Evolutionary conservation across 2,113 vertebrate species (phyloP).

Genomic region (Tylochromis polylepis): DNA sequence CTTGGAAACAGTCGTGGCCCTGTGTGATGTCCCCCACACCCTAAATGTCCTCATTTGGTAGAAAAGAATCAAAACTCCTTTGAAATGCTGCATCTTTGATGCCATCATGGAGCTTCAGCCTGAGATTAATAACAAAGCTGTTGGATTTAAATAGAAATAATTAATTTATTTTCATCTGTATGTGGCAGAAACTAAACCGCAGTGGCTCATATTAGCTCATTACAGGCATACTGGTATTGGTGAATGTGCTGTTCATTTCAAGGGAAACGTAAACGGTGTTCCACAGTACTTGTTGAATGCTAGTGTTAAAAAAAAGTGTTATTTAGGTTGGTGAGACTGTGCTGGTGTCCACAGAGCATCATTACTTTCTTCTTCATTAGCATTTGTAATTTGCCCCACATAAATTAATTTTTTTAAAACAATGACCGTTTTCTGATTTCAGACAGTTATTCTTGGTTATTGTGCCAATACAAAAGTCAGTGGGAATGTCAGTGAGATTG

Average conservation of each 20-base stretch:
- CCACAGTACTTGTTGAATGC: background rate
- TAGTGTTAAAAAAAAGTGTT: background rate
- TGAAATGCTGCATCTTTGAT: background rate
- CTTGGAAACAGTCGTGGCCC: background rate
- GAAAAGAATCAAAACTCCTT: background rate
- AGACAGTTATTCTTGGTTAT: background rate
- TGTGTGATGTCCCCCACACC: background rate
- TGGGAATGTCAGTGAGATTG: background rate
- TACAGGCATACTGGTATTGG: background rate
- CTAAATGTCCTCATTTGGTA: background rate
- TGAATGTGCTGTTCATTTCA: background rate
- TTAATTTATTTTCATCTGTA: background rate
- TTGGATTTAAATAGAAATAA: too few relatives aligned
- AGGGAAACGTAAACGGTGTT: accelerated
- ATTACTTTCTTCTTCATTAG: accelerated
- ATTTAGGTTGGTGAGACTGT: background rate
- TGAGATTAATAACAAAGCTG: too few relatives aligned
- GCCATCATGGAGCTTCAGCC: background rate
- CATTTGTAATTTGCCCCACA: background rate
- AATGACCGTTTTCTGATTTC: background rate
- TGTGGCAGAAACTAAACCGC: background rate
- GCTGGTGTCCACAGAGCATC: background rate
- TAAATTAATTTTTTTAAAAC: background rate
- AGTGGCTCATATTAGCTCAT: background rate
- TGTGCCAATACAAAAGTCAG: background rate